phyloP scores from a whole-genome alignment of 2,113 vertebrate species.

The Coryphaenoides rupestris region DNA sequence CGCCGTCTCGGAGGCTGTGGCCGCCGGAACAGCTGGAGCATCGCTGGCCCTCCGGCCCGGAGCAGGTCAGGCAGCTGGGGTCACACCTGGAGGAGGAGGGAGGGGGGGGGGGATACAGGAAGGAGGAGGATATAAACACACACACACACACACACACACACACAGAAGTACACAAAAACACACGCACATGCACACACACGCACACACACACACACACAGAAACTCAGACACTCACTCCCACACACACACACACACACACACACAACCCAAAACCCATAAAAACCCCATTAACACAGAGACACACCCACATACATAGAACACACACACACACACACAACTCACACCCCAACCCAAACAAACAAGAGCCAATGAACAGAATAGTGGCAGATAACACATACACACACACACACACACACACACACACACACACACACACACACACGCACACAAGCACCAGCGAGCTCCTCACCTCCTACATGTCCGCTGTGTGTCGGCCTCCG shows the following conservation, averaged over 20 bases:
- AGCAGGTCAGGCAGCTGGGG: slow-evolving; percentile 86
- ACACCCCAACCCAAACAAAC: too few relatives aligned
- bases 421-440: slow-evolving; percentile 64
- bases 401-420: slow-evolving; percentile 63
- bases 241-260: not conserved
- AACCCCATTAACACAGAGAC: not conserved
- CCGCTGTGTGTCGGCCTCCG: slow-evolving; percentile 67
- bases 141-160: too few relatives aligned
- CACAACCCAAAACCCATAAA: not conserved
- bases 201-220: slow-evolving; percentile 22
- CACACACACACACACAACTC: too few relatives aligned
- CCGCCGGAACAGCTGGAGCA: slow-evolving; percentile 88
- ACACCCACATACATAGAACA: too few relatives aligned
- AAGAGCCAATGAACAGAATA: too few relatives aligned
- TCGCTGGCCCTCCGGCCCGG: slow-evolving; percentile 81
- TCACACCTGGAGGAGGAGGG: slow-evolving; percentile 80
- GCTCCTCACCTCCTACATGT: slow-evolving; percentile 87
- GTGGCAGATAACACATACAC: too few relatives aligned
- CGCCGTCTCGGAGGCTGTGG: slow-evolving; percentile 82
- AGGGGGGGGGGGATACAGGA: not conserved
- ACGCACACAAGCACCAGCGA: slow-evolving; percentile 58
- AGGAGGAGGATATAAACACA: not conserved
- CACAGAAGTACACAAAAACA: not conserved
- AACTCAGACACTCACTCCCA: slow-evolving; percentile 15
- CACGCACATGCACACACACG: slow-evolving; percentile 23